A percentile compares a stretch with the other conserved stretches of the same genome.
Evolutionary conservation across 2,113 vertebrate genomes (phyloP).

Genomic region (Python bivittatus): DNA sequence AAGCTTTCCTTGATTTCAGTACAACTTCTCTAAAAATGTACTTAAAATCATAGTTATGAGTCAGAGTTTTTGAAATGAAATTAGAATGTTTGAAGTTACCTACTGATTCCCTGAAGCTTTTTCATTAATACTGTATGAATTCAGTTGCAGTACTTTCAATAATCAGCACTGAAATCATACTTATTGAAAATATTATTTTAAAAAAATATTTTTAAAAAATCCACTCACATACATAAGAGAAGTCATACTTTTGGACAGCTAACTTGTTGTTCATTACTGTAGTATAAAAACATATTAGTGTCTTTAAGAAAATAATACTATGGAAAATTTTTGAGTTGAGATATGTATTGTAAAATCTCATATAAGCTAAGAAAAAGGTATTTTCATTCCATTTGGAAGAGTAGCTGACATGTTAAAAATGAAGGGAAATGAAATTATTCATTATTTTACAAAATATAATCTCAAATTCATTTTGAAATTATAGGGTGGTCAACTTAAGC

Average conservation of each 20-base stretch:
- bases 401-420: neutral
- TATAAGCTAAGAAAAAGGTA: neutral
- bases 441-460: slow-evolving; percentile 31
- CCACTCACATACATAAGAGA: neutral
- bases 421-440: neutral
- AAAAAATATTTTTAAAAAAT: slow-evolving; percentile 20
- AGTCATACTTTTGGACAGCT: slow-evolving; percentile 18
- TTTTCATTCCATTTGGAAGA: neutral
- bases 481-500: slow-evolving; percentile 47
- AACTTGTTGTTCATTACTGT: slow-evolving; percentile 4
- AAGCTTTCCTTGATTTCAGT: neutral
- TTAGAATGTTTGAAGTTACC: neutral
- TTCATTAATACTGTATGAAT: neutral
- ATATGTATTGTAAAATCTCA: neutral
- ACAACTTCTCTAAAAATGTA: neutral
- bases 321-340: slow-evolving; percentile 30
- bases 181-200: neutral
- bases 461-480: slow-evolving; percentile 54
- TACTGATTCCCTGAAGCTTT: neutral
- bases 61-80: neutral
- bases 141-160: neutral
- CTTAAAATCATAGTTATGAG: neutral
- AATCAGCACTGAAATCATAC: neutral
- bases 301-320: slow-evolving; percentile 19
- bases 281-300: neutral